These are phyloP conservation scores for Triplophysa yarkandensis DNA, from an alignment of 2,797 vertebrate species.

Conservation along the genomic window DNA sequence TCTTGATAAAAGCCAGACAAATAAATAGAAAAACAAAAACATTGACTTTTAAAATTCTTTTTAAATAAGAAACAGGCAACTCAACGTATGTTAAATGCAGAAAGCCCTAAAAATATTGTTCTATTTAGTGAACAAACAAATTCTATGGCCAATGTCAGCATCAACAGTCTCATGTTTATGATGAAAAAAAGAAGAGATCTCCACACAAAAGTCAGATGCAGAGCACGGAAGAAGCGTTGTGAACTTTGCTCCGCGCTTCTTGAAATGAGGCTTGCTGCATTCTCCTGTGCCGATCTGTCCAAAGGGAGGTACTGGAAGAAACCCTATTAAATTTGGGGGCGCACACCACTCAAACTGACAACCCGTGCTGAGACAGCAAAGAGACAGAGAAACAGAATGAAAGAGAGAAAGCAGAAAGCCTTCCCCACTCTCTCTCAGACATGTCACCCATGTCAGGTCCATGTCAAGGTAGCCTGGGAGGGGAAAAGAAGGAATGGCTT, in stretches of 20 bases:
- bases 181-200: background rate
- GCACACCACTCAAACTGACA: constrained; percentile 78
- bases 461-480: constrained; percentile 54
- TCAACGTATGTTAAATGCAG: no score
- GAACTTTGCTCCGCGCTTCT: constrained; percentile 61
- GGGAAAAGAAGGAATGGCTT: constrained; percentile 47
- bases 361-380: constrained; percentile 78
- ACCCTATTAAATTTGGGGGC: constrained; percentile 80
- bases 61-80: no score
- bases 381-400: constrained; percentile 46
- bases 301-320: constrained; percentile 72
- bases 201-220: constrained; percentile 26
- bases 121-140: background rate
- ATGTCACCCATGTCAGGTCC: constrained; percentile 54
- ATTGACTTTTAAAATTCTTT: no score
- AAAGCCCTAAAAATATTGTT: background rate
- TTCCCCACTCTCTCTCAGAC: constrained; percentile 54
- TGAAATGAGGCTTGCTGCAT: constrained; percentile 76
- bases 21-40: no score
- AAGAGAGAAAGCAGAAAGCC: constrained; percentile 50
- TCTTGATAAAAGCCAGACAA: no score
- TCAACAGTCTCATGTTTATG: constrained; percentile 19
- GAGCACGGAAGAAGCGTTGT: constrained; percentile 35
- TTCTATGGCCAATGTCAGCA: no score
- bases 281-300: constrained; percentile 75